Conservation (phyloP, 2,888 invertebrate genomes). For the Thymelicus lineola region DNA sequence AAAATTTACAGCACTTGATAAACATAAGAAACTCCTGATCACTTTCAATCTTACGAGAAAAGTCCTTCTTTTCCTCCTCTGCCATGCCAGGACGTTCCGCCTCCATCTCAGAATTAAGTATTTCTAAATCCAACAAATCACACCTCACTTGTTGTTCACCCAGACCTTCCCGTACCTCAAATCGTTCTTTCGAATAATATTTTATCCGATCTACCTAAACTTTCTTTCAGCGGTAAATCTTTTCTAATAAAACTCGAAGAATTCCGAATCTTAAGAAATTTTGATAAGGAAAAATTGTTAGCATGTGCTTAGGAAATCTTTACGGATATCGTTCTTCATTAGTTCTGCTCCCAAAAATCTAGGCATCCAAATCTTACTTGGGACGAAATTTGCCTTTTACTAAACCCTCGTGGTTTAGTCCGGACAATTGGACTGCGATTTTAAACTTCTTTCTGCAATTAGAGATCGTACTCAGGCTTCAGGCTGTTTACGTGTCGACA, state of each 20-base stretch:
- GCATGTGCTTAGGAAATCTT: neutral
- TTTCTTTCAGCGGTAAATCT: neutral
- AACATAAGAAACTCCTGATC: neutral
- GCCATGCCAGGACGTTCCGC: neutral
- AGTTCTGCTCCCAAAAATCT: neutral
- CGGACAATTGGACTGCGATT: neutral
- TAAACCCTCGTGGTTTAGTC: neutral
- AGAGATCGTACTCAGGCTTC: too few relatives aligned
- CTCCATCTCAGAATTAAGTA: neutral
- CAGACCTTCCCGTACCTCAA: neutral
- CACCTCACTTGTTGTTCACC: neutral
- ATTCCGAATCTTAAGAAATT: neutral
- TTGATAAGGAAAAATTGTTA: neutral
- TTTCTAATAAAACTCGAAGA: neutral
- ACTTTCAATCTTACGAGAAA: neutral
- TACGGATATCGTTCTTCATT: neutral
- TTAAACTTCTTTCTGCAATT: too few relatives aligned
- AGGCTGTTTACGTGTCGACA: neutral
- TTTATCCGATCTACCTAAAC: neutral
- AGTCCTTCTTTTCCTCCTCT: neutral
- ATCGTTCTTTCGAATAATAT: neutral
- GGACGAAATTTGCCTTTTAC: neutral
- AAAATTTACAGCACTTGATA: neutral
- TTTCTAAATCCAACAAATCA: neutral
- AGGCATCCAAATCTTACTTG: neutral